These are phyloP conservation scores for Mantis religiosa DNA, from an alignment of 2,888 invertebrate species.

Conservation along the genomic window DNA sequence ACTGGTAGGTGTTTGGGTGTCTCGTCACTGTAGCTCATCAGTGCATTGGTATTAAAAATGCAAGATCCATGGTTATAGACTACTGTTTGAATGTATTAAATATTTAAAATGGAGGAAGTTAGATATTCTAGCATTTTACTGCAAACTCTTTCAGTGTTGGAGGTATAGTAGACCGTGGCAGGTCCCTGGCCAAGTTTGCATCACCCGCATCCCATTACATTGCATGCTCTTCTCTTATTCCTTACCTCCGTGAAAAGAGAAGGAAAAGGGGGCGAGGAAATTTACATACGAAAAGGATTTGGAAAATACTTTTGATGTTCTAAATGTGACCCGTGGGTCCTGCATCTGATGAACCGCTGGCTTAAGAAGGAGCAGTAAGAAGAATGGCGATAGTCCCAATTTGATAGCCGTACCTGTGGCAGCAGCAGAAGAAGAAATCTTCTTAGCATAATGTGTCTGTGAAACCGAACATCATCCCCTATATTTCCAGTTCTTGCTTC, in stretches of 20 bases:
- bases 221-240: conserved; percentile 12
- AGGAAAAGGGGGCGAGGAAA: conserved; percentile 15
- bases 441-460: background rate
- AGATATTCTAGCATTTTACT: too few relatives aligned
- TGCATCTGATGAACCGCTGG: conserved; percentile 21
- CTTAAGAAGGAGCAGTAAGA: background rate
- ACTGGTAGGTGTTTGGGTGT: too few relatives aligned
- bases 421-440: background rate
- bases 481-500: background rate
- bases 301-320: conserved; percentile 30
- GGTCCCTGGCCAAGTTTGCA: background rate
- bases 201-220: conserved; percentile 28
- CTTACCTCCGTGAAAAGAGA: background rate
- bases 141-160: background rate
- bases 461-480: background rate
- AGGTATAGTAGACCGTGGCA: background rate
- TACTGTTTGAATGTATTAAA: too few relatives aligned
- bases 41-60: too few relatives aligned
- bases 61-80: too few relatives aligned
- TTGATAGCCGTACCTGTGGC: background rate
- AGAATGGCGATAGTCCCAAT: background rate
- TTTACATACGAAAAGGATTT: conserved; percentile 32
- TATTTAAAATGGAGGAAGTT: too few relatives aligned
- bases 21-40: too few relatives aligned
- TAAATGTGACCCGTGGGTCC: conserved; percentile 28